Evolutionary conservation across 2,113 vertebrate genomes (phyloP).

Genomic region (Rattus norvegicus): DNA sequence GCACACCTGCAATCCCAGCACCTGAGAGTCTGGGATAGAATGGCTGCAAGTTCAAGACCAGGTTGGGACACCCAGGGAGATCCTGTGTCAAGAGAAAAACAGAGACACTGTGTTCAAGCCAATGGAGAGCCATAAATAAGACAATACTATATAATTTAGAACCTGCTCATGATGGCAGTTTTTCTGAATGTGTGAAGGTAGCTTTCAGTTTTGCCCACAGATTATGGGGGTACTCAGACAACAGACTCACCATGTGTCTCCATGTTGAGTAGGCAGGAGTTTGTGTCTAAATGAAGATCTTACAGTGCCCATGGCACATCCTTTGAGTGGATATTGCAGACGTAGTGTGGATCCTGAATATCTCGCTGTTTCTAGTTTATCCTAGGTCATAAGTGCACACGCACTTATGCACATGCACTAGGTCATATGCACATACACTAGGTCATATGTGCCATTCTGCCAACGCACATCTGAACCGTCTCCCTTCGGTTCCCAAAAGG

Average conservation of each 20-base stretch:
- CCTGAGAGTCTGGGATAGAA: not conserved
- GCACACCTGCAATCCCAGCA: not conserved
- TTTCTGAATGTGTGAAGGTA: not conserved
- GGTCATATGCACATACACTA: too few relatives aligned
- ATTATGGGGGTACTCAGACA: accelerated
- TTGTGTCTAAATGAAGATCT: not conserved
- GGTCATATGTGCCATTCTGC: too few relatives aligned
- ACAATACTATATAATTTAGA: not conserved
- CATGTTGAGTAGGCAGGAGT: accelerated
- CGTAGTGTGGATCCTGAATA: not conserved
- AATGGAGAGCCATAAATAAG: not conserved
- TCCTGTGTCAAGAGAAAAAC: not conserved
- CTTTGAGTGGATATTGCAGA: not conserved
- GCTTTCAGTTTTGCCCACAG: accelerated
- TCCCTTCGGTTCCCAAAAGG: too few relatives aligned
- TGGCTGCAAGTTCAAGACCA: not conserved
- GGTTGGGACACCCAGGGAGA: not conserved
- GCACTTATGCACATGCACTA: too few relatives aligned
- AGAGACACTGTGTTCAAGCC: not conserved
- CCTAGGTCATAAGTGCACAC: not conserved
- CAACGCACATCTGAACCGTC: too few relatives aligned
- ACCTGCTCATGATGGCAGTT: accelerated
- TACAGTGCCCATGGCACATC: too few relatives aligned
- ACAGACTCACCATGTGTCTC: accelerated
- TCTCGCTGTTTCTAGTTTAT: not conserved